Evolutionary conservation across 2,888 invertebrate genomes (phyloP).

Genomic region (Amblyjoppa proteus): DNA sequence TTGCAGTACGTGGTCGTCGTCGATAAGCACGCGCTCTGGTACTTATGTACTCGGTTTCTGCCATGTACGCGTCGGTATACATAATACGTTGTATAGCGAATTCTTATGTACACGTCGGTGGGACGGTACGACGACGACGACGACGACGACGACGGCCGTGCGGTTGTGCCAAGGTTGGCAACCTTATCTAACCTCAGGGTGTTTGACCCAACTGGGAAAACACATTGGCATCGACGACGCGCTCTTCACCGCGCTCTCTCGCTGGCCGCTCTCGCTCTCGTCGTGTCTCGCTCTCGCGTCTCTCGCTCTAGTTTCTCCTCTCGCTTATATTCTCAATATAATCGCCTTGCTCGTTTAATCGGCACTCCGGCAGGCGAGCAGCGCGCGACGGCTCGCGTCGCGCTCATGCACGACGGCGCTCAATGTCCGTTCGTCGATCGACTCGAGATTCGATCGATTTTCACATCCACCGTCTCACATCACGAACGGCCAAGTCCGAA

Average conservation of each 20-base stretch:
- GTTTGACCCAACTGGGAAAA: conserved; percentile 81
- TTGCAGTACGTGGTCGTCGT: conserved; percentile 35
- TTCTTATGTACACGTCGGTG: conserved; percentile 44
- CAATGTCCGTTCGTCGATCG: conserved; percentile 21
- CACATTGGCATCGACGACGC: conserved; percentile 73
- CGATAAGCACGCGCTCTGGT: conserved; percentile 23
- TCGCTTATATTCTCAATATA: conserved; percentile 26
- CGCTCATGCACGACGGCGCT: conserved; percentile 7
- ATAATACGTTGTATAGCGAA: conserved; percentile 8
- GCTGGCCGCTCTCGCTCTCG: background rate
- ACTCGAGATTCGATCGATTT: conserved; percentile 27
- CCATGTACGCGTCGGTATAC: conserved; percentile 18
- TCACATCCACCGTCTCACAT: background rate
- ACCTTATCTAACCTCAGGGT: conserved; percentile 81
- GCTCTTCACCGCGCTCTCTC: conserved; percentile 19
- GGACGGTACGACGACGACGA: conserved; percentile 49
- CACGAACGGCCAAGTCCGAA: conserved; percentile 2
- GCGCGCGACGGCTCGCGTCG: background rate
- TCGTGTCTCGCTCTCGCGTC: conserved; percentile 9
- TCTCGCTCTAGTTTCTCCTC: conserved; percentile 32
- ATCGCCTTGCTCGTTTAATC: conserved; percentile 50
- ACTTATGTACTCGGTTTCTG: conserved; percentile 16
- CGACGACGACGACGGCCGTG: conserved; percentile 44
- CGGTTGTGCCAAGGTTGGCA: conserved; percentile 79
- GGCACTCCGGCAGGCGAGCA: conserved; percentile 1